Conservation (phyloP, 2,888 invertebrate species). For the Trichogramma evanescens region DNA sequence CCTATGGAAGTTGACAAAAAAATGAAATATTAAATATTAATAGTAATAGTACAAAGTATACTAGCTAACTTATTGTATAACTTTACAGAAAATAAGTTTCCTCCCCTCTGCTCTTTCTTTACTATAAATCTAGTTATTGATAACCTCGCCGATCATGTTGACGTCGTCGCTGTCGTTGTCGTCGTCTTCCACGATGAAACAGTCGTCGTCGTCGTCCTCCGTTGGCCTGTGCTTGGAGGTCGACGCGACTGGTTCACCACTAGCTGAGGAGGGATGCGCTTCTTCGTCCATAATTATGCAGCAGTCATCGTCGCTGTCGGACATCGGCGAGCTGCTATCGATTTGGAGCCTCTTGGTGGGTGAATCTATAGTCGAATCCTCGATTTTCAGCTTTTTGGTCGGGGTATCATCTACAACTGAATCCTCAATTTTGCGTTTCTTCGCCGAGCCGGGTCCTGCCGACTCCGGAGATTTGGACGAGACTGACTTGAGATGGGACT, state of each 20-base stretch:
- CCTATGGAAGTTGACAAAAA: too few species aligned
- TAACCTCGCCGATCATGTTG: constrained; percentile 1
- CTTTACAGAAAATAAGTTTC: too few species aligned
- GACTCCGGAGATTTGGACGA: constrained; percentile 29
- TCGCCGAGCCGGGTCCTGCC: constrained; percentile 25
- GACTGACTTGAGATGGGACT: constrained; percentile 28
- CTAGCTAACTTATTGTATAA: too few species aligned
- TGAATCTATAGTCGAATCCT: constrained; percentile 17
- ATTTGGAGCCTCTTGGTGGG: constrained; percentile 34
- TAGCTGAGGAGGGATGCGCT: background rate
- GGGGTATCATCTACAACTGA: constrained; percentile 17
- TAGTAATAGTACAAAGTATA: too few species aligned
- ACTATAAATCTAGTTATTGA: background rate
- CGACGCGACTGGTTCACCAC: background rate
- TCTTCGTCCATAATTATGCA: constrained; percentile 30
- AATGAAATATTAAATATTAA: too few species aligned
- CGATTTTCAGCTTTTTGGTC: constrained; percentile 34
- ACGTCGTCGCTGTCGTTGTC: constrained; percentile 16
- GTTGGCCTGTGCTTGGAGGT: constrained; percentile 19
- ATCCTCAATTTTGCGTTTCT: constrained; percentile 37
- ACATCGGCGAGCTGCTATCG: constrained; percentile 19
- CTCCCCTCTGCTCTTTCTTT: too few species aligned
- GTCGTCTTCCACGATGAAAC: constrained; percentile 38
- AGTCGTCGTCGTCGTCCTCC: constrained; percentile 34
- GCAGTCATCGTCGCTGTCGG: constrained; percentile 27